Percentiles rank a stretch among this genome's conserved stretches.
These are phyloP conservation scores for Sitophilus oryzae DNA, from an alignment of 1,140 invertebrate species.

Conservation along the genomic window DNA sequence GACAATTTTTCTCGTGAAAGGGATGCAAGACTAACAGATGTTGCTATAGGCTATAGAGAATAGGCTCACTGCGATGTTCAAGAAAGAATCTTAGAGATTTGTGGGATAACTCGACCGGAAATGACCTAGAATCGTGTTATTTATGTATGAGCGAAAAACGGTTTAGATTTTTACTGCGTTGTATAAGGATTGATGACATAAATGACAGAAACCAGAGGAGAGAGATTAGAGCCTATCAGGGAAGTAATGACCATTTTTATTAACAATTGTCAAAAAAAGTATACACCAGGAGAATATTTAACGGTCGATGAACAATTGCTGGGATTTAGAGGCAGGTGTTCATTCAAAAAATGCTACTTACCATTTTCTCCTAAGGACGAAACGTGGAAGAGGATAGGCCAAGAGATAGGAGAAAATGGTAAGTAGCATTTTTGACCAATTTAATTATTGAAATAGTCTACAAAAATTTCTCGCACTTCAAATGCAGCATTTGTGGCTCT, in stretches of 20 bases:
- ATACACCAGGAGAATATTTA: slow-evolving; percentile 23
- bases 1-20: slow-evolving; percentile 7
- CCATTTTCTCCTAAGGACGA: no score
- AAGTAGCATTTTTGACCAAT: no score
- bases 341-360: no score
- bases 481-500: no score
- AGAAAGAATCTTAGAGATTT: slow-evolving; percentile 16
- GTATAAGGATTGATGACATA: slow-evolving; percentile 4
- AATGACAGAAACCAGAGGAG: slow-evolving; percentile 27
- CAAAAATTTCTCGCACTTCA: no score
- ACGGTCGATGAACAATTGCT: slow-evolving; percentile 41
- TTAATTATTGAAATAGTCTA: no score
- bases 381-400: no score
- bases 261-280: slow-evolving; percentile 13
- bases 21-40: slow-evolving; percentile 11
- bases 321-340: slow-evolving; percentile 37
- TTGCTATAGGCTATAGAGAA: neutral
- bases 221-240: slow-evolving; percentile 30
- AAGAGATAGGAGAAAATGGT: no score
- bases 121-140: slow-evolving; percentile 35
- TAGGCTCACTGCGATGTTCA: neutral
- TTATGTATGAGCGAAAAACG: slow-evolving; percentile 34
- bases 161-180: slow-evolving; percentile 36
- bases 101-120: slow-evolving; percentile 33
- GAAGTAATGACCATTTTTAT: neutral